Base-by-base conservation (phyloP, 1,140 invertebrate species). In the Papilio aristodemus region DNA sequence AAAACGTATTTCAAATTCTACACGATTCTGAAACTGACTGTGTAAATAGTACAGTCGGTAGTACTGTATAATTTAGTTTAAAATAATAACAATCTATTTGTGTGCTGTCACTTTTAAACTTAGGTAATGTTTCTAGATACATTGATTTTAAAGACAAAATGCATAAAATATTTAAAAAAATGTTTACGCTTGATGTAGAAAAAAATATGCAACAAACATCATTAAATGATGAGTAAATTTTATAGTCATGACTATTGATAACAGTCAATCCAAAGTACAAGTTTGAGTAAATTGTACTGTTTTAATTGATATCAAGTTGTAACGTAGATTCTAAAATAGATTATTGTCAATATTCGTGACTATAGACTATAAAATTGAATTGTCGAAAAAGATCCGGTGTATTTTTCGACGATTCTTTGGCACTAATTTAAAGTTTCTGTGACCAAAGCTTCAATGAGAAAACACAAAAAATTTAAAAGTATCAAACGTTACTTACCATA, bases 201-300 rank as follows among this genome's bases (percentile, higher is more conserved):
- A 41, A 43, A 64, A 64, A 3, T 32, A 32, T 22, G 7, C 8
- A 46, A 19, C 17, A 46, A 19, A 11, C 63, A 66, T 66, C 63
- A 66, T 66, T 50, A 22, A 66, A 66, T 66, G 63, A 66, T 66
- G 63, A 66, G 13, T 50, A 32, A 32, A 32, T 27, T 46, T 14
- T 46, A 50, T 62, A 36, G n/a, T 50, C n/a, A 66, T 66, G 41
- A 17, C 9, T 19, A 66, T 50, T 50, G 50, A 66, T 66, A 22
- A 37, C 46, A 46, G 8, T 41, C 8, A 50, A 25, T 8, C 27
- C 4, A 17, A 60, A 38, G 17, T 22, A 39, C 13, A 50, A 19
- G 46, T 32, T 39, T 14, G 9, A 39, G 10, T 36, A 60, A 10
- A 60, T 60, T 62, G 17, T 62, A 32, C 27, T n/a, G n/a, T 17